Conservation (phyloP, 2,113 vertebrate species). For the Euleptes europaea region DNA sequence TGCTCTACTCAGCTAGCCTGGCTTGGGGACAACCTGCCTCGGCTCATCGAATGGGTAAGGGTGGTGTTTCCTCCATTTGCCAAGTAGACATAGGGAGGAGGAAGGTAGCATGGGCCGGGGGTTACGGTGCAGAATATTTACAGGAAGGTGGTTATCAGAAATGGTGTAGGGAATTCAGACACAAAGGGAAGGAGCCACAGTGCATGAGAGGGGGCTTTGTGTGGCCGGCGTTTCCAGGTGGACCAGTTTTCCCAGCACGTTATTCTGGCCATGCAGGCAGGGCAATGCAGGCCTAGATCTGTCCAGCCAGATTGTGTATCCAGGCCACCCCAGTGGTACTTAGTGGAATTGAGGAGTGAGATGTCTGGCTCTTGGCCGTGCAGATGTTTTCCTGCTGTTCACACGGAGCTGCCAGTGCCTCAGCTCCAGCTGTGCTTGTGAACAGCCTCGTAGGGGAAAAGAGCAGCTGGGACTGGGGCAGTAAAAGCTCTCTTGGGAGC, state of each 20-base stretch:
- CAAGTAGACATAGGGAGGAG: fast-evolving
- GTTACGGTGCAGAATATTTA: fast-evolving
- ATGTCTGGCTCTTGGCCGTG: too few species aligned
- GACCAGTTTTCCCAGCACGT: neutral
- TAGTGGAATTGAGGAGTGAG: neutral
- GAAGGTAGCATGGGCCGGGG: fast-evolving
- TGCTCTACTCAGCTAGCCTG: slow-evolving; percentile 72
- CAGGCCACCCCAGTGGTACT: neutral
- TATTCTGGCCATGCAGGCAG: neutral
- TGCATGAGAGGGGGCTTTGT: neutral
- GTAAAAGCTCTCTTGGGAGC: too few species aligned
- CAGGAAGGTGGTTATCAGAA: too few species aligned
- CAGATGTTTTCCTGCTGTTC: neutral
- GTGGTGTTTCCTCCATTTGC: fast-evolving
- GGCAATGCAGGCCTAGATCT: neutral
- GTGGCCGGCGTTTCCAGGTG: fast-evolving
- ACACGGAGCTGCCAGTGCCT: neutral
- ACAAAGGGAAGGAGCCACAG: too few species aligned
- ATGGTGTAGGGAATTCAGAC: too few species aligned
- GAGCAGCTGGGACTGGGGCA: too few species aligned
- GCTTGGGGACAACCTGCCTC: slow-evolving; percentile 71
- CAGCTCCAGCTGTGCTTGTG: neutral
- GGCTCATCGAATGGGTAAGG: slow-evolving; percentile 82
- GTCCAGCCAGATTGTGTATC: neutral
- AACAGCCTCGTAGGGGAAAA: too few species aligned